phyloP scores from a whole-genome alignment of 2,113 vertebrate species.

The Hippopotamus amphibius region DNA sequence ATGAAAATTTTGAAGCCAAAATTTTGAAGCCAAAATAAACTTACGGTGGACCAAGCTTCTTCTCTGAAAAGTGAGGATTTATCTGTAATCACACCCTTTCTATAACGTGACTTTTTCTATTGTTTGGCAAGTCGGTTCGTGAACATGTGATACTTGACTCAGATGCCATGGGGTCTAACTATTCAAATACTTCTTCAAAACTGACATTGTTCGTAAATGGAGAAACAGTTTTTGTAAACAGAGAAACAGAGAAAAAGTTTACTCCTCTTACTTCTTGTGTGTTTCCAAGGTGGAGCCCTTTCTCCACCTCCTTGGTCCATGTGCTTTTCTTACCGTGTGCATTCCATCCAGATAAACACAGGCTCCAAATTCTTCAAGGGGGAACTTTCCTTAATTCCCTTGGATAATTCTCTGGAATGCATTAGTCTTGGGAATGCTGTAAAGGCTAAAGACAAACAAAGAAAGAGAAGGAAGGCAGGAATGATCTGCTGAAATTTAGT shows the following conservation, averaged over 20 bases:
- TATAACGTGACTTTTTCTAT: neutral
- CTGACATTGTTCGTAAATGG: neutral
- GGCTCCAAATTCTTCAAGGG: neutral
- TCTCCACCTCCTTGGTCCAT: neutral
- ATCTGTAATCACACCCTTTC: neutral
- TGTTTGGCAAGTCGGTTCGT: neutral
- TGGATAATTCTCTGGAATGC: neutral
- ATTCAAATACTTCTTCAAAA: neutral
- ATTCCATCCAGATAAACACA: neutral
- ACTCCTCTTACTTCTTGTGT: neutral
- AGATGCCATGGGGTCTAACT: neutral
- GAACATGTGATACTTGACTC: neutral
- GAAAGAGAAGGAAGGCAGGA: neutral
- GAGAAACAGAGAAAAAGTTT: neutral
- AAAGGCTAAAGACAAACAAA: neutral
- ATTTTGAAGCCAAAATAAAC: neutral
- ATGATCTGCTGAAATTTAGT: neutral
- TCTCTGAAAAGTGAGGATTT: neutral
- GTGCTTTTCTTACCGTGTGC: accelerated
- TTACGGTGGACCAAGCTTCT: neutral
- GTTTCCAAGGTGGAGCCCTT: neutral
- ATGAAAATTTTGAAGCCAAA: neutral
- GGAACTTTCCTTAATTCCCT: neutral
- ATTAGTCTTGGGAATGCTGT: neutral
- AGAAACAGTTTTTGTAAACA: neutral